Percentiles rank a stretch among this genome's conserved stretches.
Evolutionary conservation across 2,888 invertebrate genomes (phyloP).

Genomic region (Cataglyphis altisquamis): DNA sequence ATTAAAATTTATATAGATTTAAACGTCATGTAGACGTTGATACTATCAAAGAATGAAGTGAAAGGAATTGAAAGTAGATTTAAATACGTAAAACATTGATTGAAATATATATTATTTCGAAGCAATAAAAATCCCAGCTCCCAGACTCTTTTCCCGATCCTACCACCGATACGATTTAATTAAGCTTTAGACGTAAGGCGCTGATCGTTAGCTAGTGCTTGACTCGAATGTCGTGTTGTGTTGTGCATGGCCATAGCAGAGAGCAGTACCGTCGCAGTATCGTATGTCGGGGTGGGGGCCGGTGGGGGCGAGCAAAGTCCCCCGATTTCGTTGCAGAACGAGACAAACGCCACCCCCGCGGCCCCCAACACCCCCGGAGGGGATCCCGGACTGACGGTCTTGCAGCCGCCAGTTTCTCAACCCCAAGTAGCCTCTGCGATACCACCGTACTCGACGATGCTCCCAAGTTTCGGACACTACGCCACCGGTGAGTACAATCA

Average conservation of each 20-base stretch:
- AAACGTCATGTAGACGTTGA: not conserved
- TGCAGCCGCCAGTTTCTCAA: conserved; percentile 88
- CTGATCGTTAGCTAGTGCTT: conserved; percentile 84
- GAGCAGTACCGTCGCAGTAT: conserved; percentile 85
- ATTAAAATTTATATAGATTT: not conserved
- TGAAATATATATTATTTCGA: not conserved
- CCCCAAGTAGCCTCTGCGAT: conserved; percentile 85
- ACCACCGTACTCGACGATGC: conserved; percentile 89
- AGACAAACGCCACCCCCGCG: conserved; percentile 85
- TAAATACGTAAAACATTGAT: not conserved
- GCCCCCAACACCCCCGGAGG: conserved; percentile 84
- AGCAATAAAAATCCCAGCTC: conserved; percentile 1
- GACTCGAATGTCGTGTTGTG: conserved; percentile 85
- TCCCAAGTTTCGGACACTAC: conserved; percentile 91
- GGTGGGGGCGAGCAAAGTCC: conserved; percentile 85
- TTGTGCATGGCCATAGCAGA: conserved; percentile 85
- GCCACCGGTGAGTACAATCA: conserved; percentile 88
- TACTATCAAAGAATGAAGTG: not conserved
- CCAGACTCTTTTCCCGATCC: not conserved
- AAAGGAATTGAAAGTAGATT: not conserved
- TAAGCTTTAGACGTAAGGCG: conserved; percentile 81
- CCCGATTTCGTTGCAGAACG: conserved; percentile 84
- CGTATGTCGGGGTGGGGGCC: conserved; percentile 85
- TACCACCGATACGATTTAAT: conserved; percentile 69
- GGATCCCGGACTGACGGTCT: conserved; percentile 87